These are phyloP conservation scores for Vimba vimba DNA, from an alignment of 2,113 vertebrate species.

Conservation along the genomic window DNA sequence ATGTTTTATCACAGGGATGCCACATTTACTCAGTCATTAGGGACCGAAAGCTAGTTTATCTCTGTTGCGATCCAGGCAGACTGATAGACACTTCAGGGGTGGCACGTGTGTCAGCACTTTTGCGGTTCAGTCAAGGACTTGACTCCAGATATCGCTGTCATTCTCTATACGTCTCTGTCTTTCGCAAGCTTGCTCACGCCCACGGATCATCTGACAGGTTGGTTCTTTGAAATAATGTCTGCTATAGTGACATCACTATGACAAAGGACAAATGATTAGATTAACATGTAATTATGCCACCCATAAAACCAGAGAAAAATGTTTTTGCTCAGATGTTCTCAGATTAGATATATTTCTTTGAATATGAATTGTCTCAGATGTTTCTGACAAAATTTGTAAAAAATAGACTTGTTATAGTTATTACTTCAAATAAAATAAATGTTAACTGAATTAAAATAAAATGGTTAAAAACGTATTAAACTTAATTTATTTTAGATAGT, in stretches of 20 bases:
- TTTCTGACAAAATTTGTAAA: too few relatives aligned
- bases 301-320: neutral
- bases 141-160: conserved; percentile 28
- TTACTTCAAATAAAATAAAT: neutral
- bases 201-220: neutral
- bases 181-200: neutral
- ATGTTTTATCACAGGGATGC: conserved; percentile 59
- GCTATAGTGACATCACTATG: conserved; percentile 9
- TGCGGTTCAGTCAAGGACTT: conserved; percentile 60
- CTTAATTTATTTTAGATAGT: too few relatives aligned
- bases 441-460: neutral
- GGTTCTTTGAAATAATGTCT: conserved; percentile 35
- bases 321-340: neutral
- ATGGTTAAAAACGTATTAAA: too few relatives aligned
- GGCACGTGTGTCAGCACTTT: conserved; percentile 63
- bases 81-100: conserved; percentile 59
- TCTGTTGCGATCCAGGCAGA: conserved; percentile 60
- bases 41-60: conserved; percentile 64
- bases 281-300: neutral
- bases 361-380: too few relatives aligned
- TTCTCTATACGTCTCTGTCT: conserved; percentile 32
- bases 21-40: conserved; percentile 64
- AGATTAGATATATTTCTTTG: neutral
- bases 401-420: too few relatives aligned
- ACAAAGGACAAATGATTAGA: conserved; percentile 2